Evolutionary conservation across 64 coral and sea anemone species (phyloP), one percentile per base, ranked within the genome.

Genomic region (Montipora foliosa): DNA sequence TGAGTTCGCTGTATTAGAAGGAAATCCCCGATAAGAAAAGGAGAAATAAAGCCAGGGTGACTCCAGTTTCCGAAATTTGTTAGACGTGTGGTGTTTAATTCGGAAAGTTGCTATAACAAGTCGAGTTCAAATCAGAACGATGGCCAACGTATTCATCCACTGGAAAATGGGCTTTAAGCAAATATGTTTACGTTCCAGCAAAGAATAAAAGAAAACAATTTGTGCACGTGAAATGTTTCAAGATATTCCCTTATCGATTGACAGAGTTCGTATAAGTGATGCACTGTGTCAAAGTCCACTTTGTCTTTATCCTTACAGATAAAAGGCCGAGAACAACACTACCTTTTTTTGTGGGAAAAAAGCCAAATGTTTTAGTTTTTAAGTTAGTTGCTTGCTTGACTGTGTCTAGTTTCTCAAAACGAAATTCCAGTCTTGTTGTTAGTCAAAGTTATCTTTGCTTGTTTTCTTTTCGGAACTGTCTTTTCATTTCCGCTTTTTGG

Each of bases 271-370:
- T 16, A 47, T 17, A 19, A 67, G 81, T 67, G 22, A 64, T 67
- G 60, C 16, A 4, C 15, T 11, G 81, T 83, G 81, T 67, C 81
- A 83, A 83, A 83, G 81, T 83, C 81, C 81, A 83, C 14, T 7
- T 49, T 83, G 44, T 22, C 60, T 83, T 83, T 60, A 12, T 47
- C 13, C 24, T 29, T 29, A 67, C 14, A n/a, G 1, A 75, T 46
- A 37, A 45, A 45, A 37, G 73, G 12, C 2, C 7, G 24, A 25
- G 45, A 20, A 75, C 73, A 75, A 75, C 5, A 75, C 73, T 12
- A 14, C 7, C 37, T 20, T 55, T 55, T 64, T 64, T 64, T 1
- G 60, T 12, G 73, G 8, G 12, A 46, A 44, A 75, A 45, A 14
- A 75, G 73, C 37, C 37, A 46, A 44, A 75, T 75, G 2, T 75